Conservation (phyloP, 2,888 invertebrate species). For the Lordiphosa fenestrarum region DNA sequence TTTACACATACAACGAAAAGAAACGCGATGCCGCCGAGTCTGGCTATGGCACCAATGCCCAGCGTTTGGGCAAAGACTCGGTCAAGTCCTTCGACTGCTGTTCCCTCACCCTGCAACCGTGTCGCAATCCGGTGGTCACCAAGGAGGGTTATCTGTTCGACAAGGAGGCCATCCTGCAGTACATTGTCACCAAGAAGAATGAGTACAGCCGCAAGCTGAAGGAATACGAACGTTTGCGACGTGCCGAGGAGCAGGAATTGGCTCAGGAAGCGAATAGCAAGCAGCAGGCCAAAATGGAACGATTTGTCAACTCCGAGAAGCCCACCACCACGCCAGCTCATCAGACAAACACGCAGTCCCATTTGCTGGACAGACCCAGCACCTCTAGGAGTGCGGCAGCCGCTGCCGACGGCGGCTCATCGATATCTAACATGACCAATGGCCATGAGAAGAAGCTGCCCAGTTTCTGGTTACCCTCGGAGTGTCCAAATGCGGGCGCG, state of each 20-base stretch:
- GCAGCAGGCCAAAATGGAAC: constrained; percentile 86
- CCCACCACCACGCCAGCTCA: constrained; percentile 65
- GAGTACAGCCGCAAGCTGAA: constrained; percentile 94
- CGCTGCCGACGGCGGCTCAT: constrained; percentile 68
- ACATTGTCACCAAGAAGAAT: constrained; percentile 95
- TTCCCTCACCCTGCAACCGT: constrained; percentile 97
- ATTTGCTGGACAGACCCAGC: constrained; percentile 29
- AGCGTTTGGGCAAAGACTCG: constrained; percentile 88
- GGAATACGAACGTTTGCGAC: constrained; percentile 93
- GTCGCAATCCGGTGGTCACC: constrained; percentile 94
- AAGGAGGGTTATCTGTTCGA: constrained; percentile 97
- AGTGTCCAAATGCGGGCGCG: constrained; percentile 91
- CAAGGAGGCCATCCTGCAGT: constrained; percentile 97
- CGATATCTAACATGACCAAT: constrained; percentile 90
- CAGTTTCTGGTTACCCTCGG: constrained; percentile 98
- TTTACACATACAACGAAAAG: constrained; percentile 98
- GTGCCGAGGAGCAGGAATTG: constrained; percentile 86
- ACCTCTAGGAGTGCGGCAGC: constrained; percentile 45
- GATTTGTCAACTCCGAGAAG: constrained; percentile 91
- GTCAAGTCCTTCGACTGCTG: constrained; percentile 97
- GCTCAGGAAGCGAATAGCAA: constrained; percentile 81
- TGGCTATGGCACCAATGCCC: constrained; percentile 89
- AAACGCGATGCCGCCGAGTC: constrained; percentile 96
- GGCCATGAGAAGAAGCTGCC: constrained; percentile 91
- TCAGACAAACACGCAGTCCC: constrained; percentile 2